Evolutionary conservation across 2,113 vertebrate species (phyloP), one percentile per base, ranked within the genome.

Genomic region (Sebastes schlegelii): DNA sequence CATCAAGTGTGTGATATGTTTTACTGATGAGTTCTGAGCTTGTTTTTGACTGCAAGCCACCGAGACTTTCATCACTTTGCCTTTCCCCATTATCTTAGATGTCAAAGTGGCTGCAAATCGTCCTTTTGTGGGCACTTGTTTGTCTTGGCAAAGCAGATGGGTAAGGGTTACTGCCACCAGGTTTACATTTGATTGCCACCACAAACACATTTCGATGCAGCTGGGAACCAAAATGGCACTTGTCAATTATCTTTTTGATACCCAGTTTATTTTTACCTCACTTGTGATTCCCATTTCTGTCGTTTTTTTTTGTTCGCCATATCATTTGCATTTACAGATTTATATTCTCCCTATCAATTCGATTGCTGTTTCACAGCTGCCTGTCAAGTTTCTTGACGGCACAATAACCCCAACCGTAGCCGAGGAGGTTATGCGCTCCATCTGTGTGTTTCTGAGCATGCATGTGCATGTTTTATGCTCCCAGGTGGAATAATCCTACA

Each of bases 1-100:
- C 77, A 86, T 89, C 68, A 64, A 69, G 60, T 79, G 52, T 86
- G 73, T 82, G 83, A 87, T 80, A 74, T 71, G 81, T 83, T 86
- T 87, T 57, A 73, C 85, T 90, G 85, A 89, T 89, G 77, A 87
- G 49, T 42, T 81, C 58, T 58, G 80, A 70, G 74, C 55, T 77
- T 85, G 55, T 76, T 84, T 34, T 77, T 70, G 60, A 86, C 57
- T 70, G 60, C 76, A 61, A 57, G 43, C 58, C 71, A 76, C 62
- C 74, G 62, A 51, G 26, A 57, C 34, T 74, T 80, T 74, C 26
- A 86, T 80, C 60, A 58, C 68, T 65, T 67, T 62, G 62, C 54
- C 77, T 69, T 57, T 69, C 14, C 45, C 26, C 23, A 65, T 84
- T 67, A 86, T 80, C 62, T 64, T n/a, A 74, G 65, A 60, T 49